phyloP scores from a whole-genome alignment of 2,113 vertebrate genomes.

The Eubucco bourcierii region DNA sequence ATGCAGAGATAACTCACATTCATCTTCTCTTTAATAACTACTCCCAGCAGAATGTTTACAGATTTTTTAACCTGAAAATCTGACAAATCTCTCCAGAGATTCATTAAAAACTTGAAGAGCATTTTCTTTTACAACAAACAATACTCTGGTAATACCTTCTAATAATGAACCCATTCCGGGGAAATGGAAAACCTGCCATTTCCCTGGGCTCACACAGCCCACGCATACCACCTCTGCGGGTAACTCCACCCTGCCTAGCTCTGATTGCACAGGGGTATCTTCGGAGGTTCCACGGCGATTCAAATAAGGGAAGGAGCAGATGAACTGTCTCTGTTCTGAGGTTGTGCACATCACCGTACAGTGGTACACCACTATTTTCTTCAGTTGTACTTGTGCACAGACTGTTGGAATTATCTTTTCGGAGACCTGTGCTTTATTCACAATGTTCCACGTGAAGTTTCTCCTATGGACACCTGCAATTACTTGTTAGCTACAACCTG shows the following conservation, averaged over 20 bases:
- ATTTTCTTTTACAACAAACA: constrained; percentile 71
- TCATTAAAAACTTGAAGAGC: constrained; percentile 75
- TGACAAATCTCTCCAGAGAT: constrained; percentile 72
- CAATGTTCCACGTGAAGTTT: neutral
- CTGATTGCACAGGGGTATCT: neutral
- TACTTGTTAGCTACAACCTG: neutral
- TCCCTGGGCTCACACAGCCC: constrained; percentile 36
- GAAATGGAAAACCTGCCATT: constrained; percentile 46
- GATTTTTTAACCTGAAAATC: constrained; percentile 70
- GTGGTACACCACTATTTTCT: neutral
- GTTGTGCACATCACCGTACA: neutral
- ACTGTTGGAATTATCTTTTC: neutral
- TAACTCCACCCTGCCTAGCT: neutral
- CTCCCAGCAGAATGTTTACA: constrained; percentile 57
- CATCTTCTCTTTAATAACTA: constrained; percentile 48
- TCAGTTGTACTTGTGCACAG: neutral
- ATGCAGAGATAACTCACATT: constrained; percentile 20
- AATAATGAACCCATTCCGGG: constrained; percentile 67
- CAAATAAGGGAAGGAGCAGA: neutral
- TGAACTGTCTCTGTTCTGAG: neutral
- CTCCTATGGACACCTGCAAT: neutral
- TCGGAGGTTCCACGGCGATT: neutral
- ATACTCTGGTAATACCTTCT: constrained; percentile 63
- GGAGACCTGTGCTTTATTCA: neutral
- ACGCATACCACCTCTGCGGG: neutral